Evolutionary conservation across 2,113 vertebrate species (phyloP), one percentile per base, ranked within the genome.

Genomic region (Neofelis nebulosa): DNA sequence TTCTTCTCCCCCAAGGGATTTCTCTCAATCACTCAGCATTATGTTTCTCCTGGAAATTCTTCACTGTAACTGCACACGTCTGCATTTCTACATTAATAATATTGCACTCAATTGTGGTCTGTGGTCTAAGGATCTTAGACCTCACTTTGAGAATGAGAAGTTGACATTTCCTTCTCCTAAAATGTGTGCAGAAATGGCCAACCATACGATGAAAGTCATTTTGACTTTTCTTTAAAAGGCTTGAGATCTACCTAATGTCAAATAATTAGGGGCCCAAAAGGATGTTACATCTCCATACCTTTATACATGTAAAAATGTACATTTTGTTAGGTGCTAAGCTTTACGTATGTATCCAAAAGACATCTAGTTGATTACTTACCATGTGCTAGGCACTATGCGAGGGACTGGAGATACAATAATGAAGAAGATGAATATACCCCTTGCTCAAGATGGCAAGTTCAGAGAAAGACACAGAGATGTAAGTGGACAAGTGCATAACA

Each of bases 31-130:
- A 76, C 41, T 89, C 50, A 66, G 41, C 52, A 55, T 96, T 81
- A 66, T 69, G 68, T 45, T 93, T 95, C 82, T 81, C 61, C 61
- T 95, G n/a, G 68, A 95, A 89, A 89, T 73, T 90, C 36, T 89
- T 89, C 41, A 41, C 86, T 66, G 36, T 18, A 65, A 25, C 27
- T 16, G 45, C 45, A 65, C 5, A 27, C 16, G 21, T 11, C 16
- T 96, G 23, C 31, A 69, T 90, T 71, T 84, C 41, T 88, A 7
- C 33, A 38, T 76, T 50, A 63, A 93, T 31, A 86, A 85, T 7
- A 12, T n/a, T 76, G 38, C 4, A 5, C 14, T 92, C 69, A 33
- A 14, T 88, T 94, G 50, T 45, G 76, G 29, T 55, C 6, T 78
- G 31, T 61, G 33, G 5, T 76, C 79, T 89, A 83, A 96, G 31